Conservation (phyloP, 2,113 vertebrate genomes). For the Petaurus breviceps region DNA sequence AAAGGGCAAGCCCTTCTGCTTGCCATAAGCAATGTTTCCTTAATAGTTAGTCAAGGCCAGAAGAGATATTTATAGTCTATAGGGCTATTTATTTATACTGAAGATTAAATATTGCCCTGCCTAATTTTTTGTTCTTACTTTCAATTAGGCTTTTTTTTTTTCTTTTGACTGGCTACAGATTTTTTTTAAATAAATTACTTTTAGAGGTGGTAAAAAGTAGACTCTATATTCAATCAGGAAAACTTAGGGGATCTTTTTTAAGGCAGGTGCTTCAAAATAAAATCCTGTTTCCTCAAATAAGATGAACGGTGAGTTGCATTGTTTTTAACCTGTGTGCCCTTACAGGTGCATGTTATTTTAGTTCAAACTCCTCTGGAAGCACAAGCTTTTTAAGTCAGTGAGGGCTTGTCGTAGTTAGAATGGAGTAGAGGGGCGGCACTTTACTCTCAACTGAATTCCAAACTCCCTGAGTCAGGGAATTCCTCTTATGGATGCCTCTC, state of each 20-base stretch:
- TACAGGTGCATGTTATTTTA: not conserved
- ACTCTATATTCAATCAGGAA: not conserved
- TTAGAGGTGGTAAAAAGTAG: not conserved
- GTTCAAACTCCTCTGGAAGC: not conserved
- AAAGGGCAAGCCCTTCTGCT: slow-evolving; percentile 54
- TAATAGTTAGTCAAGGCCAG: slow-evolving; percentile 36
- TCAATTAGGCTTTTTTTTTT: slow-evolving; percentile 14
- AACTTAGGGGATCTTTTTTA: slow-evolving; percentile 3
- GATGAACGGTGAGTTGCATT: not conserved
- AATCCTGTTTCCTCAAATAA: not conserved
- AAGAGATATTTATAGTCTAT: not conserved
- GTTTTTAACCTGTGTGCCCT: not conserved
- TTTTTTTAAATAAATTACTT: slow-evolving; percentile 55
- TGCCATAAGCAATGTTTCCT: slow-evolving; percentile 32
- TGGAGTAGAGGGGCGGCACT: not conserved
- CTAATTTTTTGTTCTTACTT: slow-evolving; percentile 6
- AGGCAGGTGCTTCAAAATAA: slow-evolving; percentile 14
- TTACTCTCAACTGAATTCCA: not conserved
- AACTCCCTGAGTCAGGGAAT: not conserved
- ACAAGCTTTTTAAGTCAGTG: not conserved
- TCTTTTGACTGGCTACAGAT: slow-evolving; percentile 14
- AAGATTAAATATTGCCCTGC: not conserved
- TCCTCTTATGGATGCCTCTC: not conserved
- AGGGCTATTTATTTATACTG: slow-evolving; percentile 1
- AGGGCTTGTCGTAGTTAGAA: not conserved